A percentile compares a stretch with the other conserved stretches of the same genome.
These are phyloP conservation scores for Pammene fasciana DNA, from an alignment of 2,888 invertebrate species.

Conservation along the genomic window DNA sequence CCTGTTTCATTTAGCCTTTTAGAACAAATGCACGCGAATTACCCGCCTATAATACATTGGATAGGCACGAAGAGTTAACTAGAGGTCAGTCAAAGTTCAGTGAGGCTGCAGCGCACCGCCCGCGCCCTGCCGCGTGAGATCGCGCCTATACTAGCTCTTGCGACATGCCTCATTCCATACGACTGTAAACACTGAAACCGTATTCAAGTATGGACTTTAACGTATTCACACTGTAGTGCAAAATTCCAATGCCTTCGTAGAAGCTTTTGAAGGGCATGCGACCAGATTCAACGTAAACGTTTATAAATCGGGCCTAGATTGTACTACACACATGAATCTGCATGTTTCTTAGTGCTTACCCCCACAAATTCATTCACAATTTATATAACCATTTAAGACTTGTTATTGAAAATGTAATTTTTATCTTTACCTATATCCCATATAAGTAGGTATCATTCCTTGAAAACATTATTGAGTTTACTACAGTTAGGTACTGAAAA, in stretches of 20 bases:
- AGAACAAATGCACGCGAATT: constrained; percentile 30
- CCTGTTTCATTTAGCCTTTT: constrained; percentile 12
- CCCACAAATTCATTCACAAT: too few relatives aligned
- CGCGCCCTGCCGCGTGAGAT: constrained; percentile 48
- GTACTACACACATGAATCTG: constrained; percentile 1
- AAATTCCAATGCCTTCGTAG: not conserved
- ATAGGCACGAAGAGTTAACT: constrained; percentile 45
- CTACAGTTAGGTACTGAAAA: too few relatives aligned
- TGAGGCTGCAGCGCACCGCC: constrained; percentile 53
- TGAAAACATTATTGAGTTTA: too few relatives aligned
- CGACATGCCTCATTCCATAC: constrained; percentile 48
- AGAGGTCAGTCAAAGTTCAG: constrained; percentile 68
- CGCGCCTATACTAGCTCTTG: constrained; percentile 52
- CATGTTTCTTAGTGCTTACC: not conserved
- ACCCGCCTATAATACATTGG: constrained; percentile 29
- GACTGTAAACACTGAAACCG: constrained; percentile 31
- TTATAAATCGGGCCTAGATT: constrained; percentile 5
- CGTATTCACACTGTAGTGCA: constrained; percentile 16
- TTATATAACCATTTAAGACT: too few relatives aligned
- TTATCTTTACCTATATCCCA: too few relatives aligned
- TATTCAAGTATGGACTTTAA: constrained; percentile 29
- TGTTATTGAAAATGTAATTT: too few relatives aligned
- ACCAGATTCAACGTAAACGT: constrained; percentile 8
- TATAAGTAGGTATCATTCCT: too few relatives aligned
- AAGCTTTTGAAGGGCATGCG: constrained; percentile 21